Conservation (phyloP, 2,113 vertebrate genomes). For the Calidris pugnax region DNA sequence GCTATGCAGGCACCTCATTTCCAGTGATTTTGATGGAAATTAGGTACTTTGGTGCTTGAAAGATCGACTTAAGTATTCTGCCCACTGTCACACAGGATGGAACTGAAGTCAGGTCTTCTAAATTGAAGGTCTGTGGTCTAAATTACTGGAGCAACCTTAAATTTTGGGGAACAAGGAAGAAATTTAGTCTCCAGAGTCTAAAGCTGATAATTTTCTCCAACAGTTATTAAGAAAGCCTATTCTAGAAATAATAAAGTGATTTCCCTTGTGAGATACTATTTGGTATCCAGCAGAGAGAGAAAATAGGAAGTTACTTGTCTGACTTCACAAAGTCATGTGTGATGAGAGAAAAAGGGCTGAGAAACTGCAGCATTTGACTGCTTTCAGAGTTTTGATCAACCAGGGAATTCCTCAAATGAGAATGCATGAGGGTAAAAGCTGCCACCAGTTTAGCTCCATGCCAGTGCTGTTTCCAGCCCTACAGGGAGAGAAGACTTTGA, state of each 20-base stretch:
- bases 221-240: slow-evolving; percentile 6
- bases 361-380: not conserved
- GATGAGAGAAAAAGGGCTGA: not conserved
- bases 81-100: not conserved
- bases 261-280: slow-evolving; percentile 25
- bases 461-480: not conserved
- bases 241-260: slow-evolving; percentile 48
- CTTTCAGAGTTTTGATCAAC: not conserved
- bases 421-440: not conserved
- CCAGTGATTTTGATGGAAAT: not conserved
- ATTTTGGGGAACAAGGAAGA: not conserved
- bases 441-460: not conserved
- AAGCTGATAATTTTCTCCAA: not conserved
- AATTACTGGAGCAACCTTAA: not conserved
- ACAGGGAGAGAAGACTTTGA: not conserved
- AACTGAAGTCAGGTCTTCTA: not conserved
- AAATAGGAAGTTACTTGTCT: slow-evolving; percentile 25
- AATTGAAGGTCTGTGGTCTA: not conserved
- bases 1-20: not conserved
- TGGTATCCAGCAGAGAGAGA: slow-evolving; percentile 28
- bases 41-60: not conserved
- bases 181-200: not conserved
- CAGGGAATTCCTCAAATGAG: slow-evolving; percentile 39
- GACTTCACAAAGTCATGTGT: not conserved
- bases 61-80: not conserved